A percentile compares a stretch with the other conserved stretches of the same genome.
Conservation (phyloP, 1,140 invertebrate species). For the Drosophila burlai region DNA sequence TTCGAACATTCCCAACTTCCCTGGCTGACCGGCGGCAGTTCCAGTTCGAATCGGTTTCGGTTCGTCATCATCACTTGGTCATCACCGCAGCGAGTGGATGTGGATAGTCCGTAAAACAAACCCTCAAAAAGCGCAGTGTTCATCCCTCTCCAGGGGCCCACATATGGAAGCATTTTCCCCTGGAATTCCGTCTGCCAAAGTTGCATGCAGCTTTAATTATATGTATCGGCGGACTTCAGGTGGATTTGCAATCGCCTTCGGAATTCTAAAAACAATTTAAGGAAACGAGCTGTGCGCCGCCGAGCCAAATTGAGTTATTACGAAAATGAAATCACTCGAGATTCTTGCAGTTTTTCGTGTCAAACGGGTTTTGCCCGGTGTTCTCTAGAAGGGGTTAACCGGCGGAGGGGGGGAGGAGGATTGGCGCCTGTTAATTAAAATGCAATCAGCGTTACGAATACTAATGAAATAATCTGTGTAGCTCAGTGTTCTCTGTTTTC, state of each 20-base stretch:
- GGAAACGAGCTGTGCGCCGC: constrained; percentile 42
- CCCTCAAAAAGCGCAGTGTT: constrained; percentile 11
- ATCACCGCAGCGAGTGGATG: constrained; percentile 28
- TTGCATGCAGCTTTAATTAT: constrained; percentile 32
- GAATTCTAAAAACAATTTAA: constrained; percentile 63
- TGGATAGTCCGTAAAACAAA: constrained; percentile 34
- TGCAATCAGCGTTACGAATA: constrained; percentile 77
- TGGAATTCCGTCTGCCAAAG: constrained; percentile 1
- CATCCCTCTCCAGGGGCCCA: constrained; percentile 16
- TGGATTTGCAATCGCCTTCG: constrained; percentile 32
- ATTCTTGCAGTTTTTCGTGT: constrained; percentile 70
- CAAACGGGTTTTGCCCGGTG: constrained; percentile 56
- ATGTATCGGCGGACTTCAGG: constrained; percentile 14
- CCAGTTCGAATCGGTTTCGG: constrained; percentile 35
- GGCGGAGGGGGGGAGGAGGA: constrained; percentile 19
- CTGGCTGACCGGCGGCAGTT: constrained; percentile 20
- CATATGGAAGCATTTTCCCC: constrained; percentile 36
- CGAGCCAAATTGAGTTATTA: constrained; percentile 71
- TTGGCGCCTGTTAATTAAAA: constrained; percentile 78
- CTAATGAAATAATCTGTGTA: constrained; percentile 66
- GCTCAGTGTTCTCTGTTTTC: constrained; percentile 22
- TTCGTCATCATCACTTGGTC: constrained; percentile 53
- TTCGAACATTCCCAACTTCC: constrained; percentile 65
- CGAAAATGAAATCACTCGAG: constrained; percentile 53
- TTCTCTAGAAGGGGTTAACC: constrained; percentile 6